Base-by-base conservation (phyloP, 2,888 invertebrate species). In the Baronia brevicornis region DNA sequence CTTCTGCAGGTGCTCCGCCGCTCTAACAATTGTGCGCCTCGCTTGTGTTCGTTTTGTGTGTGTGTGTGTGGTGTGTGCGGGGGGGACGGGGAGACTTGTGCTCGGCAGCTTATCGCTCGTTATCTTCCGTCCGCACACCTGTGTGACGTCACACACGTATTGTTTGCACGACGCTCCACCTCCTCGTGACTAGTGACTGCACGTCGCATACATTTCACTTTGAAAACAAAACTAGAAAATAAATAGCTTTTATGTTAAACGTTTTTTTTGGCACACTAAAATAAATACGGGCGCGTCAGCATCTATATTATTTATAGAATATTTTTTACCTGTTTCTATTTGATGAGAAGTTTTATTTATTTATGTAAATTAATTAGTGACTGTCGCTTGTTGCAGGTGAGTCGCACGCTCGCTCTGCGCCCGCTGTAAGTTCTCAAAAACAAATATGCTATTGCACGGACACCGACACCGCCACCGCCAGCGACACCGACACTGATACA, bases 1-100 rank as follows among this genome's bases (percentile, higher is more conserved):
- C 69, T 92, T 92, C 78, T 92, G 92, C 89, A 91, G 92, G 92
- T 92, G 82, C 79, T 61, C 51, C 10, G 5, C 12, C 10, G 18
- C 23, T n/a, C 20, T 9, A 8, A 22, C n/a, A n/a, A n/a, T n/a
- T n/a, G n/a, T n/a, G n/a, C n/a, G n/a, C n/a, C n/a, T n/a, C n/a
- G n/a, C n/a, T n/a, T 5, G 7, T 27, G 4, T 10, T 4, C 17
- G 8, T 8, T 17, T 4, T 17, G 14, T 7, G 33, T 3, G 20
- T 8, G 12, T 4, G 7, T 1, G 4, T 3, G n/a, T 17, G 2
- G 12, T 3, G 18, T n/a, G 11, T 5, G 22, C 7, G 8, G 17
- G 4, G 14, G 5, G 23, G n/a, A 19, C 13, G 4, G 12, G 13
- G 13, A 7, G 11, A 1, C 10, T 19, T 23, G 26, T 28, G 24